Evolutionary conservation across 2,113 vertebrate species (phyloP).

Genomic region (Ptilorrhoa leucosticta): DNA sequence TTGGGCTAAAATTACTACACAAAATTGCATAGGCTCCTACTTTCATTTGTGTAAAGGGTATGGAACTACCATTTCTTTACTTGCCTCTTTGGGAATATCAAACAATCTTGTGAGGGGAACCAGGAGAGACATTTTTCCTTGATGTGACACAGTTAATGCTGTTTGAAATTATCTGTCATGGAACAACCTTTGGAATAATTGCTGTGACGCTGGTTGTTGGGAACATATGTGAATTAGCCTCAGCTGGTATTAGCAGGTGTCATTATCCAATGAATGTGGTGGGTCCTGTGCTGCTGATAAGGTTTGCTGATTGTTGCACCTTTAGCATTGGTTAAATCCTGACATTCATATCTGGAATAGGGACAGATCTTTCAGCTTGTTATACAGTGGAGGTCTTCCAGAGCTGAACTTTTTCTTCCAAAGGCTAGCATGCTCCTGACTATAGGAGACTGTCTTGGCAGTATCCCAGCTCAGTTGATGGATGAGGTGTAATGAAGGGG

Average conservation of each 20-base stretch:
- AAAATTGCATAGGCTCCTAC: background rate
- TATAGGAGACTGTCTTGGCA: background rate
- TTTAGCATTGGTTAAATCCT: background rate
- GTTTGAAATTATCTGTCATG: background rate
- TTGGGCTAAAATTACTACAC: background rate
- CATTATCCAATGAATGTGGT: background rate
- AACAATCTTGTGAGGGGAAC: background rate
- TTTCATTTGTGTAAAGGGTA: background rate
- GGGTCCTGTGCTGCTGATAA: background rate
- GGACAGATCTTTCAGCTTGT: background rate
- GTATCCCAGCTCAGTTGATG: background rate
- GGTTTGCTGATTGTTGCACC: background rate
- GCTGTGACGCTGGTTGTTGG: background rate
- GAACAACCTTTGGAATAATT: background rate
- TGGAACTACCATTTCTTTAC: background rate
- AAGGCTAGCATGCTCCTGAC: background rate
- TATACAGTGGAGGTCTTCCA: background rate
- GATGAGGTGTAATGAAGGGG: background rate
- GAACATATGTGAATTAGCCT: background rate
- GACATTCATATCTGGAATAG: background rate
- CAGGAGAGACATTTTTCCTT: background rate
- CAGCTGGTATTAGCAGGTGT: background rate
- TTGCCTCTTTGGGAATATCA: background rate
- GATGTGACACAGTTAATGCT: background rate
- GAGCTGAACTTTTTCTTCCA: background rate